Base-by-base conservation (phyloP, 2,888 invertebrate species). In the Agriopis aurantiaria region DNA sequence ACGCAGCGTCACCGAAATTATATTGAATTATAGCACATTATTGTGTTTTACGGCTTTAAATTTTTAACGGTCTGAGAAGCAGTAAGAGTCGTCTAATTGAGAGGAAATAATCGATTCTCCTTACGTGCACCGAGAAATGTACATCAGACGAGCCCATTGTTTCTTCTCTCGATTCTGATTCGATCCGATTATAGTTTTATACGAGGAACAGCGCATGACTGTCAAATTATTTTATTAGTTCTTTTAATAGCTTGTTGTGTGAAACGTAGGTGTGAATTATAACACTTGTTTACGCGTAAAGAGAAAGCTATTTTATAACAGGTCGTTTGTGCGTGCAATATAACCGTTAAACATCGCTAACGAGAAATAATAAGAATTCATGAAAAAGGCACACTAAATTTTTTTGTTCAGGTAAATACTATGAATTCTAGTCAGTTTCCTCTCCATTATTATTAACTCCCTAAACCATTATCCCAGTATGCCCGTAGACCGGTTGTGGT, bases 61-160 rank as follows among this genome's bases (percentile, higher is more conserved):
- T 82, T 82, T 78, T 84, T 65, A 78, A 81, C 82, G 81, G 80
- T 82, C 74, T 75, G 74, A 63, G 57, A 80, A 79, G 74, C 78
- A 79, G 80, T 80, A 79, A 80, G 71, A 75, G 70, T 77, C 65
- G 68, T 74, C 76, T 82, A 80, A 86, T 86, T 83, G 82, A 77
- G 78, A 67, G 74, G 76, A 80, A 80, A 83, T 79, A 88, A 88
- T 86, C 80, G 82, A 86, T 88, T 86, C 74, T 80, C 71, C 80
- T 77, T 79, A 78, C 79, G 58, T 68, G 67, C 65, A 68, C 65
- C 71, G 76, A 70, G 71, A 66, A 76, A 71, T 69, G 62, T 68
- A 74, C 73, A 71, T 80, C 73, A 73, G 74, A 78, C 76, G 65
- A 70, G 71, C 62, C 66, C 63, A 77, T 77, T 74, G 76, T 65